These are phyloP conservation scores for Tychaedon coryphoeus DNA, from an alignment of 2,113 vertebrate species.

Conservation along the genomic window DNA sequence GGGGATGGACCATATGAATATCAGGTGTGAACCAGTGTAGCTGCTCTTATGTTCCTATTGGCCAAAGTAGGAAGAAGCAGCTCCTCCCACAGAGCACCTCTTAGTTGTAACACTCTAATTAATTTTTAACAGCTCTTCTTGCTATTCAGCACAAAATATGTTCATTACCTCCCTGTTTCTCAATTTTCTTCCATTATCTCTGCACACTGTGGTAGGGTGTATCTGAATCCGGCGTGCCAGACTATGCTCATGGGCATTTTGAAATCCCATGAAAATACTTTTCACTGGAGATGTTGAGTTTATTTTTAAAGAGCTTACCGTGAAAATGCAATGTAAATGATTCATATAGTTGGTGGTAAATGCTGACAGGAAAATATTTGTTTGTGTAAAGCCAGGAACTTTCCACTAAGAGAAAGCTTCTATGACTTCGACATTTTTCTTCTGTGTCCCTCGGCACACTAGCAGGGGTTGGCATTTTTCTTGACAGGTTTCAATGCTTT, in stretches of 20 bases:
- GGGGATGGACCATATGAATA: neutral
- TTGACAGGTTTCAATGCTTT: neutral
- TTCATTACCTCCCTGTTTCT: neutral
- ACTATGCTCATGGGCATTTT: neutral
- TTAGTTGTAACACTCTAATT: neutral
- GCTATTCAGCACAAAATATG: neutral
- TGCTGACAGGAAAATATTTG: neutral
- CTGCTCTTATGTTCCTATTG: neutral
- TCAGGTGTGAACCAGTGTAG: neutral
- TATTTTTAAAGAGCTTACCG: slow-evolving; percentile 12
- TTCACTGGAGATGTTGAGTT: neutral
- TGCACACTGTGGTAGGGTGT: neutral
- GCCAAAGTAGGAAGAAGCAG: neutral
- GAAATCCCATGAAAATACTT: neutral
- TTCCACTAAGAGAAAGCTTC: neutral
- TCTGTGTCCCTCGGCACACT: neutral
- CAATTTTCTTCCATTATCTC: neutral
- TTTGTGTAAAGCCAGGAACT: neutral
- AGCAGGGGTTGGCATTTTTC: neutral
- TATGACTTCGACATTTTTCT: neutral
- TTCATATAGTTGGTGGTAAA: neutral
- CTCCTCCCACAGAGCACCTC: neutral
- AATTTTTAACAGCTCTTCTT: neutral
- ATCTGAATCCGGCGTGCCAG: neutral
- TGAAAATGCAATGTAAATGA: neutral